Percentiles rank a stretch among this genome's conserved stretches.
phyloP scores from a whole-genome alignment of 2,888 invertebrate species.

The Ormyrus pomaceus region DNA sequence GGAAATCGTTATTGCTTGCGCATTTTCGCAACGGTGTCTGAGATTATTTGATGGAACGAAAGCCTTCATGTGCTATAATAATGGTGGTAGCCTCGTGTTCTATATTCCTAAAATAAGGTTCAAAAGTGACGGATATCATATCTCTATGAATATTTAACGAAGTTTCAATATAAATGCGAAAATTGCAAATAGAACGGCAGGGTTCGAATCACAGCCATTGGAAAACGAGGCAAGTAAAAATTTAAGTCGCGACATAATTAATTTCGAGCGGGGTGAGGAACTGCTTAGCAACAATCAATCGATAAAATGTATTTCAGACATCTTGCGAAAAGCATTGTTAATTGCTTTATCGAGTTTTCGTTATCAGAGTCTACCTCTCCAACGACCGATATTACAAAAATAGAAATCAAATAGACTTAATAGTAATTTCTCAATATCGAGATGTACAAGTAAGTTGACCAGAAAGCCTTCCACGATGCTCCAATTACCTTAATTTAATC shows the following conservation, averaged over 20 bases:
- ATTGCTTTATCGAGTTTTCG: constrained; percentile 35
- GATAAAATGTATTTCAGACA: constrained; percentile 28
- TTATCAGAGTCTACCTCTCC: constrained; percentile 13
- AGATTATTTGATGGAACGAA: too few species aligned
- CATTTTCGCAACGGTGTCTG: background rate
- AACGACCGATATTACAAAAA: constrained; percentile 37
- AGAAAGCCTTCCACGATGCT: constrained; percentile 34
- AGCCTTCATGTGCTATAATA: too few species aligned
- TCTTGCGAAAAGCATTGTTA: background rate
- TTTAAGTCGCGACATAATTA: too few species aligned
- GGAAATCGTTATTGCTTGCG: constrained; percentile 34
- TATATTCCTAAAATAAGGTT: too few species aligned
- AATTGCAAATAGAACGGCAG: too few species aligned
- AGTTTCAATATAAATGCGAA: too few species aligned
- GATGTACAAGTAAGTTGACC: constrained; percentile 43
- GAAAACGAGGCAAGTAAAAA: too few species aligned
- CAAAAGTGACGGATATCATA: too few species aligned
- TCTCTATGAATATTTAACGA: too few species aligned
- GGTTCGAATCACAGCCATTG: too few species aligned
- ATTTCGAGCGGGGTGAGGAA: too few species aligned
- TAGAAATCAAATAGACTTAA: constrained; percentile 32
- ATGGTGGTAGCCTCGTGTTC: too few species aligned
- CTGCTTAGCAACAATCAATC: constrained; percentile 24
- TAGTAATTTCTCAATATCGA: constrained; percentile 23
- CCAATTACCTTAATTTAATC: constrained; percentile 39